Conservation (phyloP, 2,888 invertebrate species). For the Drosophila mulleri region DNA sequence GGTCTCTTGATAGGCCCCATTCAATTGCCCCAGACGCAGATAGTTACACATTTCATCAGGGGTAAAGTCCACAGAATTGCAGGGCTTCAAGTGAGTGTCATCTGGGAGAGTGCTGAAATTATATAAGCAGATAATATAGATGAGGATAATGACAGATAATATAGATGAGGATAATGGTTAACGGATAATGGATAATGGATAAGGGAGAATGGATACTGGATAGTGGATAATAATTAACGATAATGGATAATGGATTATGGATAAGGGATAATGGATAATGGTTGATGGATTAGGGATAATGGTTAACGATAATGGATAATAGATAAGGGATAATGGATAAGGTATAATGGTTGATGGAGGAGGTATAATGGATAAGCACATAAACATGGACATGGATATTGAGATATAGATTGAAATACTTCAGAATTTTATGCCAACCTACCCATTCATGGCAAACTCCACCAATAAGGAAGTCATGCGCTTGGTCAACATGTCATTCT, state of each 20-base stretch:
- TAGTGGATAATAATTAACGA: neutral
- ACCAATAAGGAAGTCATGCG: slow-evolving; percentile 84
- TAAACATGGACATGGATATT: neutral
- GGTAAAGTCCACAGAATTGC: slow-evolving; percentile 51
- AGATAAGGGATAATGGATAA: too few species aligned
- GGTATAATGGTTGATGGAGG: too few species aligned
- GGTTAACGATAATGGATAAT: neutral
- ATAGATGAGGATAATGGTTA: too few species aligned
- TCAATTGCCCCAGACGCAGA: slow-evolving; percentile 62
- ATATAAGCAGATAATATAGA: neutral
- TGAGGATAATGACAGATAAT: neutral
- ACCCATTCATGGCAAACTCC: slow-evolving; percentile 86
- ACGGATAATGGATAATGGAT: neutral
- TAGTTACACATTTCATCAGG: slow-evolving; percentile 74
- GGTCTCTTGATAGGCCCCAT: slow-evolving; percentile 42
- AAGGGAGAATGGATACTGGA: too few species aligned
- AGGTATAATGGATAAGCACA: neutral
- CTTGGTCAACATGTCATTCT: slow-evolving; percentile 82
- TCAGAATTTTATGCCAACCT: too few species aligned
- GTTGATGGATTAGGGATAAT: too few species aligned
- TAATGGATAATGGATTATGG: neutral
- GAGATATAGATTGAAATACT: neutral
- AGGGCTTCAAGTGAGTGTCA: slow-evolving; percentile 27
- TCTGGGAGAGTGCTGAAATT: slow-evolving; percentile 44
- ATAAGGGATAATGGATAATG: too few species aligned